Evolutionary conservation across 2,797 vertebrate species (phyloP).

Genomic region (Nyctibius grandis): DNA sequence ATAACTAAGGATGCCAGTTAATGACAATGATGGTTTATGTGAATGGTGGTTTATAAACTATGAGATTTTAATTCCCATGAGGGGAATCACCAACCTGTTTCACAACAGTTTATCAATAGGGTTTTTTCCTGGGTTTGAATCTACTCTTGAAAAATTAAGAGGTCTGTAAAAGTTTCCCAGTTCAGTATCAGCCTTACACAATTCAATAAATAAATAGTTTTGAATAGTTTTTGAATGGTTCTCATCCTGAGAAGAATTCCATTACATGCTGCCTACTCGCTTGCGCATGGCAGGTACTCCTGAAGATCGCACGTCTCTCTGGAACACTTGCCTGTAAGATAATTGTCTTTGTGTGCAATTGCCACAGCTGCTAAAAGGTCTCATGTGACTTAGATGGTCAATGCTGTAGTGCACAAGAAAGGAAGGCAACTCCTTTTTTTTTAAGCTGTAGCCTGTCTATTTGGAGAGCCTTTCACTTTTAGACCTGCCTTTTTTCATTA

Average conservation of each 20-base stretch:
- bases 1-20: not conserved
- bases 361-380: not conserved
- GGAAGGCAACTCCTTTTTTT: not conserved
- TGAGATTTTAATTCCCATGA: not conserved
- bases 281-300: fast-evolving
- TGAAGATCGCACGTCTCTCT: not conserved
- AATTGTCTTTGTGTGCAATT: not conserved
- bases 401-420: not conserved
- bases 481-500: not conserved
- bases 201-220: not conserved
- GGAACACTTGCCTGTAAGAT: not conserved
- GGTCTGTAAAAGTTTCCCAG: not conserved
- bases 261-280: not conserved
- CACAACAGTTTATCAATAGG: not conserved
- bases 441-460: not conserved
- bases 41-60: not conserved
- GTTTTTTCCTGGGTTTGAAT: not conserved
- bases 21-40: not conserved
- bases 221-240: not conserved
- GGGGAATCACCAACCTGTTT: not conserved
- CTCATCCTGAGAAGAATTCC: not conserved
- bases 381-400: not conserved
- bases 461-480: not conserved
- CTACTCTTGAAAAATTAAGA: not conserved
- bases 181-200: not conserved